phyloP scores from a whole-genome alignment of 2,888 invertebrate species.

The Piscicola geometra region DNA sequence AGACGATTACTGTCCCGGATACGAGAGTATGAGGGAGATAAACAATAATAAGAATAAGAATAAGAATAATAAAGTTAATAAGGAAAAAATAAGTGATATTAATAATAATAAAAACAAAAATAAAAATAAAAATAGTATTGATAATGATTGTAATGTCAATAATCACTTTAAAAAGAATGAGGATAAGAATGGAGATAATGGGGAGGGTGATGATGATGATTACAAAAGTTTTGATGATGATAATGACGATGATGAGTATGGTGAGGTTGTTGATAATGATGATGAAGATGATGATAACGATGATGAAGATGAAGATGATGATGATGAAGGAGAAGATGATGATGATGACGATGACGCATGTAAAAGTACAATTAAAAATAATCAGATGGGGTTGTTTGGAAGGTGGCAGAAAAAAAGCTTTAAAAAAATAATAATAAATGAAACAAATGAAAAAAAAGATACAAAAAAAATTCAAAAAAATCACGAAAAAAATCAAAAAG shows the following conservation, averaged over 20 bases:
- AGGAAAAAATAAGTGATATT: not conserved
- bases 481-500: not conserved
- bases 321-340: constrained; percentile 14
- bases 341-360: constrained; percentile 23
- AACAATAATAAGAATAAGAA: not conserved
- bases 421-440: not conserved
- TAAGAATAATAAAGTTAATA: not conserved
- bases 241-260: constrained; percentile 78
- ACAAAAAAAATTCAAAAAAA: not conserved
- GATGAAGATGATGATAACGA: constrained; percentile 27
- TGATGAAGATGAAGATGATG: constrained; percentile 22
- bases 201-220: constrained; percentile 2
- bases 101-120: constrained; percentile 10
- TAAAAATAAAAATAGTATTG: no score
- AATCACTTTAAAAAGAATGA: not conserved
- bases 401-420: not conserved
- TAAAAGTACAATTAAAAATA: not conserved
- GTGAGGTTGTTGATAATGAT: constrained; percentile 24
- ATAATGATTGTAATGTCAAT: no score
- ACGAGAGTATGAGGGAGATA: not conserved
- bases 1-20: not conserved
- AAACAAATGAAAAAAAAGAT: not conserved
- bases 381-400: not conserved
- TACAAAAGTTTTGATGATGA: not conserved
- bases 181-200: not conserved